phyloP scores from a whole-genome alignment of 2,113 vertebrate genomes.

The Taxidea taxus region DNA sequence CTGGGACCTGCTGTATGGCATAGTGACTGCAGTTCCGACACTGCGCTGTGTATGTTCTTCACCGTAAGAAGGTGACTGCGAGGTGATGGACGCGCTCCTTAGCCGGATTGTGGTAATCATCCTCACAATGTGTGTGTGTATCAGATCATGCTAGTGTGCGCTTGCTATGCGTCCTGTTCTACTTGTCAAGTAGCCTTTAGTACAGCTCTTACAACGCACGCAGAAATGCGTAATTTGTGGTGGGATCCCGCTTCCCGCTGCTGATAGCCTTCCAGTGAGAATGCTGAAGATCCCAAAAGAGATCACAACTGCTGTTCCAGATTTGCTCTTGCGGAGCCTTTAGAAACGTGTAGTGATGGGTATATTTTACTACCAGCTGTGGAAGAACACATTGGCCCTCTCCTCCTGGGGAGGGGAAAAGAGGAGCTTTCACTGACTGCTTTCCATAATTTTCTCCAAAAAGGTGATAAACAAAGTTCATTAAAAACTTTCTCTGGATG shows the following conservation, averaged over 20 bases:
- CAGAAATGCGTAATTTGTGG: neutral
- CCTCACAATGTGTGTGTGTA: neutral
- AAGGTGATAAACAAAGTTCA: neutral
- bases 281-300: neutral
- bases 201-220: accelerated
- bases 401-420: neutral
- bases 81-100: neutral
- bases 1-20: neutral
- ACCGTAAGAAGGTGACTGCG: neutral
- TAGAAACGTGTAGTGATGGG: neutral
- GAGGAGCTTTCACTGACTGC: neutral
- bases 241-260: neutral
- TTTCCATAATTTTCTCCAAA: conserved; percentile 28
- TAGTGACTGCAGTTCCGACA: neutral
- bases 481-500: neutral
- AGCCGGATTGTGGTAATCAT: neutral
- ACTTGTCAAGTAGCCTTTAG: neutral
- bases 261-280: neutral
- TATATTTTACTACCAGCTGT: neutral
- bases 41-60: neutral
- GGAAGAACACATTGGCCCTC: neutral
- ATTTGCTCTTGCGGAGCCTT: neutral
- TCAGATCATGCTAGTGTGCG: neutral
- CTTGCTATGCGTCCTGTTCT: neutral
- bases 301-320: neutral